Evolutionary conservation across 37 sponge, comb jelly and placozoan species (phyloP).

Genomic region (Bolinopsis microptera): DNA sequence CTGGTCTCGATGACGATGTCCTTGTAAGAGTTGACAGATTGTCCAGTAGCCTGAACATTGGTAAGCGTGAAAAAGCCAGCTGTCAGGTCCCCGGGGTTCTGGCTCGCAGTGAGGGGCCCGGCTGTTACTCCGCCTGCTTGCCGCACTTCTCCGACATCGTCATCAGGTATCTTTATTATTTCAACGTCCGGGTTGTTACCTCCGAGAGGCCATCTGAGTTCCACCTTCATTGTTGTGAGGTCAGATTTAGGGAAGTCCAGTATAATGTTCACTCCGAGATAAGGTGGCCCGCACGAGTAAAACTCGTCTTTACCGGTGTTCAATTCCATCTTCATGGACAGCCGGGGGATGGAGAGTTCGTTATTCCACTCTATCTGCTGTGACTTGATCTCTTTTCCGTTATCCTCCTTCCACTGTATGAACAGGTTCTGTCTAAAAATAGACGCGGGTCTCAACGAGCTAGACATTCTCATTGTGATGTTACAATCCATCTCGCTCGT

Average conservation of each 20-base stretch:
- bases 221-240: background rate
- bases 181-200: conserved; percentile 20
- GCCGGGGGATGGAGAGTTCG: background rate
- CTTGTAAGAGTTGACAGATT: background rate
- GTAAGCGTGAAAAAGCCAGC: conserved; percentile 20
- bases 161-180: background rate
- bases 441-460: conserved; percentile 10
- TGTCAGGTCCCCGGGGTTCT: conserved; percentile 46
- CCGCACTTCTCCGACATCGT: conserved; percentile 26
- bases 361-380: background rate
- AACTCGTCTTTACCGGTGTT: conserved; percentile 19
- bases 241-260: conserved; percentile 43
- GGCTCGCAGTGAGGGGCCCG: conserved; percentile 58
- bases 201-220: conserved; percentile 50
- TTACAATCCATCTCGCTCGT: conserved; percentile 8
- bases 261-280: conserved; percentile 19
- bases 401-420: conserved; percentile 23
- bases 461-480: conserved; percentile 5
- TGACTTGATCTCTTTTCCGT: background rate
- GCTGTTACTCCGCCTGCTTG: conserved; percentile 52
- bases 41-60: conserved; percentile 29
- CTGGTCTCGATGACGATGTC: conserved; percentile 33
- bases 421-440: background rate
- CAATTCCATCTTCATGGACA: background rate
- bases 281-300: conserved; percentile 60